phyloP scores from a whole-genome alignment of 2,797 vertebrate species.

The Petrocephalus sullivani region DNA sequence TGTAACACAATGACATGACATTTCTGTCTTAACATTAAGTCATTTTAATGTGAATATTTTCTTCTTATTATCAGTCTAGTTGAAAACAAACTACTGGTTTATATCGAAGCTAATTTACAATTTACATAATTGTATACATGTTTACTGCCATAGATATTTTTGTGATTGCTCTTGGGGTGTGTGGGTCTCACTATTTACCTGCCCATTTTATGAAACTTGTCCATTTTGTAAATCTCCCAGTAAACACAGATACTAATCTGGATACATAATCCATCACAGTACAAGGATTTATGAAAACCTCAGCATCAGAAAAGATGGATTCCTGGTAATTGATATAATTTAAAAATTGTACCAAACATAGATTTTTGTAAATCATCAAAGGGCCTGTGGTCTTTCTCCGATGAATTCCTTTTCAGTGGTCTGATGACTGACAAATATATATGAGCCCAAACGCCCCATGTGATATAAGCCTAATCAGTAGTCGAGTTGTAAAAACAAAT shows the following conservation, averaged over 20 bases:
- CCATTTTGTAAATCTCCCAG: background rate
- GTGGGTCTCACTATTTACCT: background rate
- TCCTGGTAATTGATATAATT: background rate
- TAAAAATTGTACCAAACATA: background rate
- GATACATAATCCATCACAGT: background rate
- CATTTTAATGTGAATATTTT: background rate
- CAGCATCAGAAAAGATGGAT: background rate
- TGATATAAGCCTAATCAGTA: background rate
- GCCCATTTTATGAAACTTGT: background rate
- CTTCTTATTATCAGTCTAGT: background rate
- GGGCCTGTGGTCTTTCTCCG: background rate
- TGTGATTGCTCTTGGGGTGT: background rate
- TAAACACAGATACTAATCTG: background rate
- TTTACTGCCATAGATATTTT: background rate
- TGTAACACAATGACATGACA: background rate
- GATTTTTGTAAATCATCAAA: background rate
- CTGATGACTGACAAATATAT: background rate
- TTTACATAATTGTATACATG: background rate
- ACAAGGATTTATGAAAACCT: background rate
- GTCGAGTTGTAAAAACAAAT: too few species aligned
- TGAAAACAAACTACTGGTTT: background rate
- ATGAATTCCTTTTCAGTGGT: background rate
- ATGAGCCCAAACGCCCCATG: background rate
- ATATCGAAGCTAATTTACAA: background rate
- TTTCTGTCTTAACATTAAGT: conserved; percentile 1